Evolutionary conservation across 2,797 vertebrate species (phyloP).

Genomic region (Threskiornis aethiopicus): DNA sequence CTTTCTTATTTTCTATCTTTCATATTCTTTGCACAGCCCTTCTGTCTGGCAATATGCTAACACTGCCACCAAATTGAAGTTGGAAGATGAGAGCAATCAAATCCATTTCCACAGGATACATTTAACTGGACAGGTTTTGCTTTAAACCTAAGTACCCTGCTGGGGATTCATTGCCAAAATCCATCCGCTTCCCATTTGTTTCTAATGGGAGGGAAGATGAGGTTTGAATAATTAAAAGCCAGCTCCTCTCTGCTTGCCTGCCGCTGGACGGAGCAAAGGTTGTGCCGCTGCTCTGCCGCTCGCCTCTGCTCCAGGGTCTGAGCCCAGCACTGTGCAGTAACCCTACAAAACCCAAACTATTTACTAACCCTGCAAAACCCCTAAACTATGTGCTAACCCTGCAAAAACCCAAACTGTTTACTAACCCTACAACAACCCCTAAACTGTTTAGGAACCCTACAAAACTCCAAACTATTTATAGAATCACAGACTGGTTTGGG

Average conservation of each 20-base stretch:
- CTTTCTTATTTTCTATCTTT: neutral
- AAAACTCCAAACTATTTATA: neutral
- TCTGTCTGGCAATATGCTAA: neutral
- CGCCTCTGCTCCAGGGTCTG: fast-evolving
- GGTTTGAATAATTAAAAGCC: slow-evolving; percentile 57
- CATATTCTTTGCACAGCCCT: neutral
- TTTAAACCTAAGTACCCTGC: slow-evolving; percentile 33
- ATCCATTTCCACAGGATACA: slow-evolving; percentile 30
- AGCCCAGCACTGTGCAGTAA: neutral
- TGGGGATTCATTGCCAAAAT: slow-evolving; percentile 56
- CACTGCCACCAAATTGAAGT: neutral
- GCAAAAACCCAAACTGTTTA: too few relatives aligned
- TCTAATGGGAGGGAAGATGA: slow-evolving; percentile 57
- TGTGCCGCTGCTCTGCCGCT: neutral
- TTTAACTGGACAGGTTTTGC: slow-evolving; percentile 58
- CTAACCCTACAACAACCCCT: too few relatives aligned
- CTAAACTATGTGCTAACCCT: neutral
- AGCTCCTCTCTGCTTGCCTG: neutral
- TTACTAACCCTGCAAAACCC: too few relatives aligned
- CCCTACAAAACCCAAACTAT: too few relatives aligned
- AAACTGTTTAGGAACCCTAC: too few relatives aligned
- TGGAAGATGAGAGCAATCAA: slow-evolving; percentile 35
- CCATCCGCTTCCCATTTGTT: slow-evolving; percentile 43
- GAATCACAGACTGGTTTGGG: neutral
- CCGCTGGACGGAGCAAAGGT: neutral